phyloP scores from a whole-genome alignment of 2,888 invertebrate genomes.

The Taphrorychus bicolor region DNA sequence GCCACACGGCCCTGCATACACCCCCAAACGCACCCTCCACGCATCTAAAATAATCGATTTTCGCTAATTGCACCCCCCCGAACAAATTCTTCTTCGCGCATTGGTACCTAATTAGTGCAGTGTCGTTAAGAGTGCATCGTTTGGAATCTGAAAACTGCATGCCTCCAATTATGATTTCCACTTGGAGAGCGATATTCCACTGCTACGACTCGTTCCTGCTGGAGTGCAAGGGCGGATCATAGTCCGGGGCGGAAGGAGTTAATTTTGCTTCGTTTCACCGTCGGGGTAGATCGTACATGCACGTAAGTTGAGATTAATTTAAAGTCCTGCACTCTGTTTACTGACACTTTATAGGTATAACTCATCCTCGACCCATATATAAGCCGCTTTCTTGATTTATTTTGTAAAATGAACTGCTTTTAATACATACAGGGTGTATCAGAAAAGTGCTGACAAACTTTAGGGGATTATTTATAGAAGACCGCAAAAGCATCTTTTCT shows the following conservation, averaged over 20 bases:
- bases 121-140: conserved; percentile 11
- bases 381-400: no score
- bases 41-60: conserved; percentile 36
- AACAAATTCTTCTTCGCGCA: conserved; percentile 2
- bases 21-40: conserved; percentile 37
- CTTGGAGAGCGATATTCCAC: conserved; percentile 31
- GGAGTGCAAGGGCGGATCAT: conserved; percentile 31
- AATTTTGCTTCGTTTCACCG: background rate
- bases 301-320: conserved; percentile 9
- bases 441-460: no score
- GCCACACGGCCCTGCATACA: conserved; percentile 42
- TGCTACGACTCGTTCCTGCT: conserved; percentile 17
- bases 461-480: no score
- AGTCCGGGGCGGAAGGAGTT: conserved; percentile 27
- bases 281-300: conserved; percentile 2
- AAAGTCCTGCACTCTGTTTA: background rate
- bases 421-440: no score
- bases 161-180: conserved; percentile 19
- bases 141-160: background rate
- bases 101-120: conserved; percentile 11
- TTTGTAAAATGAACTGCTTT: no score
- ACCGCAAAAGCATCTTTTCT: no score
- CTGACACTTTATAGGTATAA: background rate
- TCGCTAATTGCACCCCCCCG: conserved; percentile 17
- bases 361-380: no score